Conservation (phyloP, 2,113 vertebrate genomes). For the Calypte anna region DNA sequence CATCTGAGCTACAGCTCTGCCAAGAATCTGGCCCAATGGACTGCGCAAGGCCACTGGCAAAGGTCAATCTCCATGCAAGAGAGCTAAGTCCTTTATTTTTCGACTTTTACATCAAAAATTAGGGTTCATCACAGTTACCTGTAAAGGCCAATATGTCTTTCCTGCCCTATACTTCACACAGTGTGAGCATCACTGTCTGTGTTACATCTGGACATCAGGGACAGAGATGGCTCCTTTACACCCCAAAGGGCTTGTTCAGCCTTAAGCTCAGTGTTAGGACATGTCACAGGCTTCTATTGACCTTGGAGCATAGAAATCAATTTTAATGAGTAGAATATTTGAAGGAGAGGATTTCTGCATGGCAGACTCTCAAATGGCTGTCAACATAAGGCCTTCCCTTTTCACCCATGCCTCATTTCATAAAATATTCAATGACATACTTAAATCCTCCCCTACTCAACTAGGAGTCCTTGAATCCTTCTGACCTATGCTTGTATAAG, state of each 20-base stretch:
- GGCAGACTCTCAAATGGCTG: neutral
- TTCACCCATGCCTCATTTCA: neutral
- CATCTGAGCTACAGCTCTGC: neutral
- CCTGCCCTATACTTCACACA: neutral
- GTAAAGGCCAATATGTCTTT: neutral
- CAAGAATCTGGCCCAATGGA: neutral
- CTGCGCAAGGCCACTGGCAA: neutral
- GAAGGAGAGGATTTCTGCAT: neutral
- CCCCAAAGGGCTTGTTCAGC: neutral
- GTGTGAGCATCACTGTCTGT: neutral
- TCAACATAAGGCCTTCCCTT: neutral
- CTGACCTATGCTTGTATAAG: neutral
- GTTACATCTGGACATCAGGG: neutral
- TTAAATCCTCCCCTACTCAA: neutral
- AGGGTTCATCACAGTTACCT: neutral
- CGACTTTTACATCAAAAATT: neutral
- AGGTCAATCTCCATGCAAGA: neutral
- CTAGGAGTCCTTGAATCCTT: neutral
- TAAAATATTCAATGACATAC: neutral
- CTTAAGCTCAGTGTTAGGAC: neutral
- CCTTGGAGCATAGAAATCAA: neutral
- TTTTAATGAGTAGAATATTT: neutral
- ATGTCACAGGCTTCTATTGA: accelerated
- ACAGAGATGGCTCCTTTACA: neutral
- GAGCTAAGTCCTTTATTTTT: neutral